Base-by-base conservation (phyloP, 2,888 invertebrate genomes). In the Apodemia mormo region DNA sequence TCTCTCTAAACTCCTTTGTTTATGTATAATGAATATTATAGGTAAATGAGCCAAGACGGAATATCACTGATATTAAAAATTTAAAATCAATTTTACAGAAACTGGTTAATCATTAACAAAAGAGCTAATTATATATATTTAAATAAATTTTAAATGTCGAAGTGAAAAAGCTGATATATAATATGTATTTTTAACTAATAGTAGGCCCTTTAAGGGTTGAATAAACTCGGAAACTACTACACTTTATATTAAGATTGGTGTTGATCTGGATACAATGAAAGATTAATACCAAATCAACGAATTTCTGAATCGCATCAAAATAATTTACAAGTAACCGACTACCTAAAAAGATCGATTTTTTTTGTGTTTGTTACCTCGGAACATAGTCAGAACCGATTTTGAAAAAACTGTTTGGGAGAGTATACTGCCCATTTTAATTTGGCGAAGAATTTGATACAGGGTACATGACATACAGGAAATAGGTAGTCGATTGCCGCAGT, bases 201-300 rank as follows among this genome's bases (percentile, higher is more conserved):
- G 61, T 64, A 64, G 61, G 61, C 61, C 61, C 33, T 30, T 64
- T 33, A 0, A 14, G 37, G 61, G 61, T 64, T 33, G 33, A 33
- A 8, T 64, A 8, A 64, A 64, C 37, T 64, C 30, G 37, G n/a
- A 64, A 64, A 64, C 37, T 33, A 30, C 22, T 8, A 14, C 8
- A 37, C 14, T 33, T 37, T 64, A 64, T 64, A 64, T 64, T 64
- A 64, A 37, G 33, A 64, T 9, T 64, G 37, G 37, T 37, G 64
- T 64, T 64, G 14, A 54, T 14, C 37, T 8, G 64, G n/a, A 64
- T 64, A 64, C 64, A n/a, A 30, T 33, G 6, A 61, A 61, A 61
- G 58, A 9, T 61, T 61, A 61, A 61, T 33, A 61, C 61, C 30
- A 61, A 61, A 33, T 61, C 14, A 61, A 61, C 12, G 30, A 61